Evolutionary conservation across 1,140 invertebrate genomes (phyloP), one percentile per base, ranked within the genome.

Genomic region (Aphaenogaster floridana): DNA sequence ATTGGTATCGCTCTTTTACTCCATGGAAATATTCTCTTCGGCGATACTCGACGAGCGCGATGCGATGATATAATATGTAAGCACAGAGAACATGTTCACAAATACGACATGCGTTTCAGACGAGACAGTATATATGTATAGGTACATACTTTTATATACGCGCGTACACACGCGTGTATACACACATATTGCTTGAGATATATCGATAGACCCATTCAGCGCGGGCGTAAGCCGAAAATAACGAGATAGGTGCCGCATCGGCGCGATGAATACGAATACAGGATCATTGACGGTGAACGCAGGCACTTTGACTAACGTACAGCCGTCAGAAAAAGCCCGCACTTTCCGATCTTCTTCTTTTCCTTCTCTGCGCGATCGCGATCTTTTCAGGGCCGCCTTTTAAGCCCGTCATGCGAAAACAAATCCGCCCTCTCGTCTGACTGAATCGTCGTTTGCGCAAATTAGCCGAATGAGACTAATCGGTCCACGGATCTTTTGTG

Each of bases 171-270:
- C n/a, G 2, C 7, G 17, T 39, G 17, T 50, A 54, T 15, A 17
- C 48, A 42, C 61, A 17, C 21, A 21, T 21, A 15, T 57, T 6
- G 11, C 9, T 15, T 17, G 50, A 42, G 11, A 11, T 59, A 69
- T 83, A 87, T 54, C 66, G 72, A 69, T 72, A 17, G 69, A 45
- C 21, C 80, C 61, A 92, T 92, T 91, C 89, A 88, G 50, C 63
- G 52, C 61, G 59, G 48, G 78, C 91, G 64, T 93, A 93, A 93
- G 92, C 92, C 90, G 92, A 92, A 93, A 93, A 93, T 93, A 93
- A 93, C 89, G 91, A 93, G 92, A 91, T 89, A 90, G 90, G 45
- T 88, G 83, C 84, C 28, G 63, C 88, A 81, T 83, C 69, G 81
- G 11, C 80, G 76, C 88, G 83, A 84, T 90, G 89, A 92, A 92